phyloP scores from a whole-genome alignment of 2,113 vertebrate species.

The Elgaria multicarinata region DNA sequence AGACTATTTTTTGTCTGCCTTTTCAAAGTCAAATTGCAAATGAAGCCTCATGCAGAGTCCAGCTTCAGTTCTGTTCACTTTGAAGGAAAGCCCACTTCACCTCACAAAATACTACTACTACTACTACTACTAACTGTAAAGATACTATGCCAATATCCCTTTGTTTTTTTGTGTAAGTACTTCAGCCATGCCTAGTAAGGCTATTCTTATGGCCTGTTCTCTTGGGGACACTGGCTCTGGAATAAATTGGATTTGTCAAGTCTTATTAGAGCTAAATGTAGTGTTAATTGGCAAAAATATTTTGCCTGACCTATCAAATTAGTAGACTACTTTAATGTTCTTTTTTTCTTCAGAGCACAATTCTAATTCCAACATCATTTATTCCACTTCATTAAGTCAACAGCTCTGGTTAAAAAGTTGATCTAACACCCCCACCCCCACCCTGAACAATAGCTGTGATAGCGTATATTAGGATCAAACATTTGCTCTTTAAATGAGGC shows the following conservation, averaged over 20 bases:
- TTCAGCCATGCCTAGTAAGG: background rate
- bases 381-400: constrained; percentile 36
- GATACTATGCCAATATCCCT: background rate
- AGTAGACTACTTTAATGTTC: background rate
- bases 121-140: background rate
- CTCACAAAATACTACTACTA: too few relatives aligned
- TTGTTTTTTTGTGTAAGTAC: background rate
- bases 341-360: background rate
- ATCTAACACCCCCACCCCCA: background rate
- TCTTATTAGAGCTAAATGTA: background rate
- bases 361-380: constrained; percentile 24
- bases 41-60: too few relatives aligned
- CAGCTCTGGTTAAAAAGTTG: constrained; percentile 13
- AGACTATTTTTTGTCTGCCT: too few relatives aligned
- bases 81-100: too few relatives aligned
- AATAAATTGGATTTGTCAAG: background rate
- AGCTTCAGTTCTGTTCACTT: too few relatives aligned
- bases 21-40: too few relatives aligned
- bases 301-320: constrained; percentile 38
- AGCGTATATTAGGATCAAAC: background rate
- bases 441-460: constrained; percentile 30
- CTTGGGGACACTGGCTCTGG: background rate
- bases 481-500: rapidly evolving
- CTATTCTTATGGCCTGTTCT: background rate
- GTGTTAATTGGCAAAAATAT: constrained; percentile 43